Evolutionary conservation across 2,797 vertebrate genomes (phyloP), one percentile per base, ranked within the genome.

Genomic region (Iguana delicatissima): DNA sequence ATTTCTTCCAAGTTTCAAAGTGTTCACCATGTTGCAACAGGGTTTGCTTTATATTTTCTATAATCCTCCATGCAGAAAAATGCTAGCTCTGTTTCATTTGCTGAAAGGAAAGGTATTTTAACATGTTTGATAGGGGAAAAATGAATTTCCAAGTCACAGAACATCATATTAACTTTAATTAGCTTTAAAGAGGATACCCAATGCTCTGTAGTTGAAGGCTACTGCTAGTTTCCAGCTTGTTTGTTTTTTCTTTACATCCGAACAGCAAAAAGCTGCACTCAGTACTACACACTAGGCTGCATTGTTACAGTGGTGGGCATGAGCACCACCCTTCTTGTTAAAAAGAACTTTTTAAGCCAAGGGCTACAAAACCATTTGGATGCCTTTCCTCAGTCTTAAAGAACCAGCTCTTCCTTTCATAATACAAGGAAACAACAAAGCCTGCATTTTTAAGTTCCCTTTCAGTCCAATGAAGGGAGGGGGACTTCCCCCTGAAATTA

Each of bases 31-130:
- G 95, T 94, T 0, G 93, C 95, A 94, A 97, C 90, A 74, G 99
- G 98, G 97, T 98, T 98, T 89, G 97, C 96, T 97, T 98, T 98
- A 93, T 97, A 99, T 81, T 95, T 96, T 82, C 96, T 94, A 92
- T 99, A 99, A 97, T 99, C 99, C 88, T 98, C 97, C 93, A 93
- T 97, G 95, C 95, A 98, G 97, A 99, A 99, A 96, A 99, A 98
- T 81, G 98, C 99, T 93, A 99, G 95, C 95, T 99, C 99, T 0
- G 99, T 99, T 96, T 99, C 99, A 94, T 98, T 98, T 82, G 96
- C 99, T 99, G 96, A 91, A 95, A 97, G 0, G 0, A 85, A 86
- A 88, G 95, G 92, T 92, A 87, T 95, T 94, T 96, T 92, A 95
- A 92, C 59, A 91, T 67, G 79, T 3, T 86, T 32, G 86, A 80